Evolutionary conservation across 2,888 invertebrate genomes (phyloP).

Genomic region (Rhagonycha lutea): DNA sequence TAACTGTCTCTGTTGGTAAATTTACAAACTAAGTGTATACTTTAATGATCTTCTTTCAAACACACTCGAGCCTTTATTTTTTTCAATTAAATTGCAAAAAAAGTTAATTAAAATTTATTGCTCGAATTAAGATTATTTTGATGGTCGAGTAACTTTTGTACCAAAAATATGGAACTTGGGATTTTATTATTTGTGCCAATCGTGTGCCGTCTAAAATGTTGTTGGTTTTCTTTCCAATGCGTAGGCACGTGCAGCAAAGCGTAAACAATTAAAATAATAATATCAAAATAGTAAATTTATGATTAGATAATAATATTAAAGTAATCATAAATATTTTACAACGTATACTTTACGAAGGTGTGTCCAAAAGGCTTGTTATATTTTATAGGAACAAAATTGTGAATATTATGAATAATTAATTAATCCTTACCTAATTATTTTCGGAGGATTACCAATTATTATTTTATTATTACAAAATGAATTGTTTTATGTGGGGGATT

Average conservation of each 20-base stretch:
- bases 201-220: neutral
- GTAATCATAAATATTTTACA: neutral
- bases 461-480: neutral
- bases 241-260: neutral
- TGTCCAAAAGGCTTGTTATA: neutral
- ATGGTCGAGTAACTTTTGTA: neutral
- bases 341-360: neutral
- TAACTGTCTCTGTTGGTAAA: conserved; percentile 32
- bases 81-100: neutral
- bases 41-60: neutral
- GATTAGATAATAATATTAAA: neutral
- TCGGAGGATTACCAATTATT: neutral
- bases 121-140: neutral
- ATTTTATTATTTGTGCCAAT: neutral
- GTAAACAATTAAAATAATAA: neutral
- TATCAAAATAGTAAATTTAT: neutral
- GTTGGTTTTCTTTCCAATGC: neutral
- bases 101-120: neutral
- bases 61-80: neutral
- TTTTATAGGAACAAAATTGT: neutral
- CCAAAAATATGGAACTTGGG: neutral
- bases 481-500: neutral
- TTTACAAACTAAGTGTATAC: conserved; percentile 26
- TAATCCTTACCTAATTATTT: neutral
- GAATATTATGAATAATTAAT: neutral